Percentiles rank a stretch among this genome's conserved stretches.
Evolutionary conservation across 2,888 invertebrate genomes (phyloP).

Genomic region (Papilio gigon): DNA sequence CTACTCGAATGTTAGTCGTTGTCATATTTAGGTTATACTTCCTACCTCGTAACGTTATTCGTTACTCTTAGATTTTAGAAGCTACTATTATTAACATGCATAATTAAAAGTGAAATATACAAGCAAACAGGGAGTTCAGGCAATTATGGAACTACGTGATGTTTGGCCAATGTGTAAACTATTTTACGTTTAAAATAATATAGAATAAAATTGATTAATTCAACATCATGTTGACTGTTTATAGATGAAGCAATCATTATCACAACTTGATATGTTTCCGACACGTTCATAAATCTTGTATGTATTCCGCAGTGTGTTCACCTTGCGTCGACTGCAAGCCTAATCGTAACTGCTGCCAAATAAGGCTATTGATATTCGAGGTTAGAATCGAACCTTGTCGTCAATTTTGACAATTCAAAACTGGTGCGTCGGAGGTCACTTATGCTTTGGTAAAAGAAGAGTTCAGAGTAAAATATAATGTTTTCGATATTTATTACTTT

Average conservation of each 20-base stretch:
- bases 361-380: conserved; percentile 58
- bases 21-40: neutral
- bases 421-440: conserved; percentile 13
- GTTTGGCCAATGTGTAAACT: too few relatives aligned
- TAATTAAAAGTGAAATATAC: too few relatives aligned
- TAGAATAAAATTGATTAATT: neutral
- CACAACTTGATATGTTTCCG: conserved; percentile 21
- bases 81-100: too few relatives aligned
- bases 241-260: conserved; percentile 13
- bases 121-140: too few relatives aligned
- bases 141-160: too few relatives aligned
- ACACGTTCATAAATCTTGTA: conserved; percentile 37
- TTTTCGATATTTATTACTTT: too few relatives aligned
- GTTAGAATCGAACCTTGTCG: conserved; percentile 28
- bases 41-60: neutral
- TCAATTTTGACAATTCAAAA: conserved; percentile 38
- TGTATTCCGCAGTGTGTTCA: conserved; percentile 45
- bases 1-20: neutral
- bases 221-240: neutral
- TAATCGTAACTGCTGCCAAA: conserved; percentile 56
- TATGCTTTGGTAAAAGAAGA: neutral
- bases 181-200: neutral
- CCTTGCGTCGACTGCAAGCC: conserved; percentile 46
- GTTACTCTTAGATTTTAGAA: too few relatives aligned
- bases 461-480: neutral